Evolutionary conservation across 2,113 vertebrate genomes (phyloP), one percentile per base, ranked within the genome.

Genomic region (Cyprinodon brontotheroides): DNA sequence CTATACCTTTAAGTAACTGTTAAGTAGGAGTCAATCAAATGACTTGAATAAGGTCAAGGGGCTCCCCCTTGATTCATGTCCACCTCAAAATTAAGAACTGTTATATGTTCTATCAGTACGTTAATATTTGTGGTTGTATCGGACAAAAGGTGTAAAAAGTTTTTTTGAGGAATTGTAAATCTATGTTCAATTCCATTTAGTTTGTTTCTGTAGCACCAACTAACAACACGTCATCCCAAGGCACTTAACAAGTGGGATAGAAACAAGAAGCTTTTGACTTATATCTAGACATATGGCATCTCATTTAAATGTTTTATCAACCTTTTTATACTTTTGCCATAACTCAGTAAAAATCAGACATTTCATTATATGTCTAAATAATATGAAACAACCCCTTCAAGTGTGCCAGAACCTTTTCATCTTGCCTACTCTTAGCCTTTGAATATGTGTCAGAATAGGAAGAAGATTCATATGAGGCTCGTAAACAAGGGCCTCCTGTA

Each of bases 401-500:
- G 41, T 43, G 3, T 36, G 1, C 13, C 22, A 47, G 12, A 13
- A 12, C 5, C 22, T 22, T 72, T 65, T 75, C 40, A 11, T 39
- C 47, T 40, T 61, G 66, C 29, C 8, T 20, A 3, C 41, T 69
- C 53, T 70, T 22, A 53, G 17, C 37, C 43, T 60, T 74, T 15
- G 36, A 38, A 75, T 71, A 60, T 59, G 60, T 86, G 70, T 87
- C 72, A 80, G 50, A 45, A 67, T 11, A 64, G 82, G 77, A 86
- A 85, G 50, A 57, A 57, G 20, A 6, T 57, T 57, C 50, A 9
- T 20, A 57, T 57, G 37, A 39, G 61, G 61, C 1, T 36, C 6
- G 14, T 63, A 39, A 64, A 64, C 17, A 40, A 14, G 20, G 20
- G 38, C 29, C 43, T 45, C 60, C 60, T 61, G 60, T 61, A 36